Percentiles rank a stretch among this genome's conserved stretches.
phyloP scores from a whole-genome alignment of 2,113 vertebrate genomes.

The Callionymus lyra region DNA sequence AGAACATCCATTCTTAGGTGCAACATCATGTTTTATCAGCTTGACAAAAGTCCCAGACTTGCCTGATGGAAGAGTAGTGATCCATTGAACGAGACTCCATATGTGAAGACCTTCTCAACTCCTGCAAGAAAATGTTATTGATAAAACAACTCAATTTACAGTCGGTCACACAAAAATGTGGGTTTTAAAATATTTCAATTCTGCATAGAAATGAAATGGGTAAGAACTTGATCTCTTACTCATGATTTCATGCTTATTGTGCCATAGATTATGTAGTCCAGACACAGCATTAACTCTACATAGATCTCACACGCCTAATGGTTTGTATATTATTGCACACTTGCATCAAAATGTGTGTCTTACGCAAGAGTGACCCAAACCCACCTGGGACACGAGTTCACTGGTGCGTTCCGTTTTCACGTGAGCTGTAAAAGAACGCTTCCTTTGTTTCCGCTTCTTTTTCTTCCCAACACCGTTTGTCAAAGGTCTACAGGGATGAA shows the following conservation, averaged over 20 bases:
- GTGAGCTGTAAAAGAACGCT: slow-evolving; percentile 75
- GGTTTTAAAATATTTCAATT: too few relatives aligned
- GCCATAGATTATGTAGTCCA: too few relatives aligned
- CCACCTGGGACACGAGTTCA: slow-evolving; percentile 59
- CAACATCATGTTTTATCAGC: too few relatives aligned
- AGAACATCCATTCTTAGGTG: neutral
- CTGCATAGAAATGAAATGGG: too few relatives aligned
- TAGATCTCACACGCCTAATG: too few relatives aligned
- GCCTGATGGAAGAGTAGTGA: slow-evolving; percentile 79
- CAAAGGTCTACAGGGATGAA: slow-evolving; percentile 59
- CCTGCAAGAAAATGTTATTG: slow-evolving; percentile 29
- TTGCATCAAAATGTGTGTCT: too few relatives aligned
- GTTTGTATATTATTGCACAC: too few relatives aligned
- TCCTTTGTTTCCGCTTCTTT: slow-evolving; percentile 82
- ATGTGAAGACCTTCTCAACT: slow-evolving; percentile 46
- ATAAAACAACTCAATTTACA: too few relatives aligned
- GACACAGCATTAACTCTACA: too few relatives aligned
- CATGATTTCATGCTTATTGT: neutral
- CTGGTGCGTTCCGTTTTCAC: slow-evolving; percentile 57
- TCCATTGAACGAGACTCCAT: slow-evolving; percentile 74
- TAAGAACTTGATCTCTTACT: too few relatives aligned
- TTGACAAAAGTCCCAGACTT: slow-evolving; percentile 21
- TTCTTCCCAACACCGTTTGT: slow-evolving; percentile 81
- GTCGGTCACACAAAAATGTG: too few relatives aligned
- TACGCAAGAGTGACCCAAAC: too few relatives aligned